Percentiles rank a stretch among this genome's conserved stretches.
Conservation (phyloP, 2,113 vertebrate genomes). For the Trachemys scripta region DNA sequence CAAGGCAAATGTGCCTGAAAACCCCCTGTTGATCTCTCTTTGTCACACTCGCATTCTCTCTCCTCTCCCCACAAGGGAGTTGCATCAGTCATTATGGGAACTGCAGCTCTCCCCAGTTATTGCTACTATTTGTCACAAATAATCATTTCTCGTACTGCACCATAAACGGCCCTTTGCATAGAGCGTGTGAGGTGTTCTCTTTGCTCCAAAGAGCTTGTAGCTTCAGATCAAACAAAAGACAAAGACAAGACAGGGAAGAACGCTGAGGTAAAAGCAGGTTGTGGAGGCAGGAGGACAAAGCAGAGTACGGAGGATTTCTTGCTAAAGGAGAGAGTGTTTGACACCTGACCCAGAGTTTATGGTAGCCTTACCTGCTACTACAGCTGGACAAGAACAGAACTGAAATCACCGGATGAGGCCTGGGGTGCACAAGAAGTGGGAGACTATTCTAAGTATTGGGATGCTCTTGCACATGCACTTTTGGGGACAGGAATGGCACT, state of each 20-base stretch:
- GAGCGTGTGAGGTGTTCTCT: not conserved
- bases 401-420: rapidly evolving
- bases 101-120: not conserved
- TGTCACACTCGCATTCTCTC: not conserved
- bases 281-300: not conserved
- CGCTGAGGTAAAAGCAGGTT: not conserved
- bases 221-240: not conserved
- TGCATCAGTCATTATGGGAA: not conserved
- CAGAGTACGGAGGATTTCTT: not conserved
- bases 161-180: not conserved
- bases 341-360: rapidly evolving
- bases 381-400: not conserved
- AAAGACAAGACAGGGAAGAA: not conserved
- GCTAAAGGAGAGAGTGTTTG: not conserved
- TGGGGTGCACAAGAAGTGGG: not conserved
- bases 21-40: not conserved
- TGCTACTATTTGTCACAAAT: not conserved
- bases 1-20: not conserved
- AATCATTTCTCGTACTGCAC: not conserved
- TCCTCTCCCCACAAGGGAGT: not conserved
- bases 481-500: not conserved
- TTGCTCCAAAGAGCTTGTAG: rapidly evolving
- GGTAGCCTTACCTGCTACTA: not conserved
- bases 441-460: not conserved
- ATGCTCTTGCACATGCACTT: rapidly evolving